A percentile compares a stretch with the other conserved stretches of the same genome.
Evolutionary conservation across 2,797 vertebrate genomes (phyloP).

Genomic region (Coracias cyanogaster): DNA sequence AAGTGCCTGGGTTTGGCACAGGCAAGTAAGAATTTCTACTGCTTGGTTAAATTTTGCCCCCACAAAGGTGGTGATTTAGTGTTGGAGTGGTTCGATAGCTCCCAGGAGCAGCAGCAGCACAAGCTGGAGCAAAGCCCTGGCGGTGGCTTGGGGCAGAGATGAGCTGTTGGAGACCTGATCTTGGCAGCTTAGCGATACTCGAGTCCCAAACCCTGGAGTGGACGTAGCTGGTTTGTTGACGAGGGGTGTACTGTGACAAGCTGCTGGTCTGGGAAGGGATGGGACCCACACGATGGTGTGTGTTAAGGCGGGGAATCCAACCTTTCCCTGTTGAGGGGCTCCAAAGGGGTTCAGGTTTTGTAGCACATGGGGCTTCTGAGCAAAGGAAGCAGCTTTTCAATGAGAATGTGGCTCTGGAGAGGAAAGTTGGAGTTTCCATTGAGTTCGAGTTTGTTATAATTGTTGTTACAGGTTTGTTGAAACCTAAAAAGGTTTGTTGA

Average conservation of each 20-base stretch:
- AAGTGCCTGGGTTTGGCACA: not conserved
- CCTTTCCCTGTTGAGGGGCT: accelerated
- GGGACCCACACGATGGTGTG: accelerated
- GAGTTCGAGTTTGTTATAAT: not conserved
- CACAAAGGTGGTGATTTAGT: accelerated
- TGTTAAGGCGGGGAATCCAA: not conserved
- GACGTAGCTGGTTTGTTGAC: accelerated
- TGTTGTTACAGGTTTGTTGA: not conserved
- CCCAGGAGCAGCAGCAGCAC: not conserved
- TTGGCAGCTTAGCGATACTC: not conserved
- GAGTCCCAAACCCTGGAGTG: not conserved
- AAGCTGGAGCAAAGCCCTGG: not conserved
- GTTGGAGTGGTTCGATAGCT: not conserved
- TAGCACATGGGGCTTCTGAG: accelerated
- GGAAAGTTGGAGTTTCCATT: not conserved
- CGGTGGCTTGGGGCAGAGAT: not conserved
- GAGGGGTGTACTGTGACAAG: not conserved
- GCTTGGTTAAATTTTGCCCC: not conserved
- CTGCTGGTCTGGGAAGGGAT: not conserved
- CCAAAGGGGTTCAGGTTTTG: not conserved
- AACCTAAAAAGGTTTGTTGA: not conserved
- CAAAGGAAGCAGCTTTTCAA: not conserved
- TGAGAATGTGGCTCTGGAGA: not conserved
- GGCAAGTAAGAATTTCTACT: not conserved
- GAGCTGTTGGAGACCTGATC: not conserved